These are phyloP conservation scores for Gymnoscelis rufifasciata DNA, from an alignment of 2,888 invertebrate species.

Conservation along the genomic window DNA sequence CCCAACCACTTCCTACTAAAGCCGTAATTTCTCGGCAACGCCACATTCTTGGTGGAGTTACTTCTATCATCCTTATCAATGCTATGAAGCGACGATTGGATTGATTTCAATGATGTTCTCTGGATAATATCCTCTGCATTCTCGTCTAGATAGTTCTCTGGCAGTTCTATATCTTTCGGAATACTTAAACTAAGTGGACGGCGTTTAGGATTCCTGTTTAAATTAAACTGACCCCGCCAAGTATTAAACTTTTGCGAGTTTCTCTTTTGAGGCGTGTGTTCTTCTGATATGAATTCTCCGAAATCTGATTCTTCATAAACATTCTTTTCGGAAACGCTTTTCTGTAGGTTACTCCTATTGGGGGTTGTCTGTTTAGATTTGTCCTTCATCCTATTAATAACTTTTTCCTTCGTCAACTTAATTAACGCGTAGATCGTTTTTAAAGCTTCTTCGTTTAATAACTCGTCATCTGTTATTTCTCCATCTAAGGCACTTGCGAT, in stretches of 20 bases:
- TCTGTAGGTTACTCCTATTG: conserved; percentile 54
- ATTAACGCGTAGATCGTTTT: conserved; percentile 75
- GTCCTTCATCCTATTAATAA: conserved; percentile 66
- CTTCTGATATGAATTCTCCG: conserved; percentile 58
- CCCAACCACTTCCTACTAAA: conserved; percentile 81
- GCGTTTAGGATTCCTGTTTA: conserved; percentile 51
- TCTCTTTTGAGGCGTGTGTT: conserved; percentile 59
- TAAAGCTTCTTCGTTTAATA: conserved; percentile 73
- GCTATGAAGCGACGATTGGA: conserved; percentile 63
- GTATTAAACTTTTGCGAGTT: conserved; percentile 61
- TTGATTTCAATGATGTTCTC: conserved; percentile 60
- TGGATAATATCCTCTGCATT: conserved; percentile 47
- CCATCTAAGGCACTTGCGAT: conserved; percentile 56
- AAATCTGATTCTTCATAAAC: conserved; percentile 58
- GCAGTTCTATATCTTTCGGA: conserved; percentile 58
- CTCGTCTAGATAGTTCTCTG: conserved; percentile 56
- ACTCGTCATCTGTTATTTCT: conserved; percentile 68
- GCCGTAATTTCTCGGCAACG: conserved; percentile 80
- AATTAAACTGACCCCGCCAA: conserved; percentile 57
- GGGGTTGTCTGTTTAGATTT: conserved; percentile 49
- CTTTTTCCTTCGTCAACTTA: conserved; percentile 72
- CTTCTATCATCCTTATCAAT: conserved; percentile 59
- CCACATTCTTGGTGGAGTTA: conserved; percentile 61
- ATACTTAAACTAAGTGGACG: conserved; percentile 70
- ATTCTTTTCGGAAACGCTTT: conserved; percentile 64